These are phyloP conservation scores for Polia nebulosa DNA, from an alignment of 2,888 invertebrate genomes.

Conservation along the genomic window DNA sequence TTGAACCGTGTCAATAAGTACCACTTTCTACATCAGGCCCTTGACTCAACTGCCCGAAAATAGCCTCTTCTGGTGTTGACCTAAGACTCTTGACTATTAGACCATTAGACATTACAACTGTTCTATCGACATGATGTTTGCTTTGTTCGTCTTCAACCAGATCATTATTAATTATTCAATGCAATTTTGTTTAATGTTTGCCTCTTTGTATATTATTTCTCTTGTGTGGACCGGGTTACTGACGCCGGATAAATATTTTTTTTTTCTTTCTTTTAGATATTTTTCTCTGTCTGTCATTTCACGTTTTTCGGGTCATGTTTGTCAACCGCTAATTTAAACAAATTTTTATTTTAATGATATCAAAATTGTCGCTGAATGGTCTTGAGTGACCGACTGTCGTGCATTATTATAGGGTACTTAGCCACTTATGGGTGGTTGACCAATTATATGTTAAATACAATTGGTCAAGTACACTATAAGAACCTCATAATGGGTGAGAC, in stretches of 20 bases:
- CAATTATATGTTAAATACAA: slow-evolving; percentile 54
- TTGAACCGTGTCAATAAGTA: slow-evolving; percentile 5
- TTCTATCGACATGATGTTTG: not conserved
- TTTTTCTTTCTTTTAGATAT: too few relatives aligned
- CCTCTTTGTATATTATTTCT: too few relatives aligned
- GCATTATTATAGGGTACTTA: slow-evolving; percentile 51
- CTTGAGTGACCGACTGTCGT: slow-evolving; percentile 24
- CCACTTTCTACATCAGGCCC: not conserved
- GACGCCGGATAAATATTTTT: too few relatives aligned
- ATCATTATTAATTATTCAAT: not conserved
- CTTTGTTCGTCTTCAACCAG: not conserved
- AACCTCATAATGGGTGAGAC: slow-evolving; percentile 30
- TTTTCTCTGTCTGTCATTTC: not conserved
- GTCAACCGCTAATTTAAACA: slow-evolving; percentile 11
- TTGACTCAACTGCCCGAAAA: slow-evolving; percentile 13
- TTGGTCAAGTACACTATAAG: slow-evolving; percentile 43
- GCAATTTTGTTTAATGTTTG: too few relatives aligned
- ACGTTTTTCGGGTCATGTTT: not conserved
- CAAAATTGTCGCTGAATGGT: slow-evolving; percentile 24
- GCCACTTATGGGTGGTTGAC: slow-evolving; percentile 36
- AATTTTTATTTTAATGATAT: slow-evolving; percentile 32
- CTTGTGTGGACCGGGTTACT: too few relatives aligned
- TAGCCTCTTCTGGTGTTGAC: slow-evolving; percentile 22
- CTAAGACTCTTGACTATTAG: not conserved
- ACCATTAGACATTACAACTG: slow-evolving; percentile 8